Evolutionary conservation across 2,888 invertebrate species (phyloP).

Genomic region (Drosophila nr. perissopoda): DNA sequence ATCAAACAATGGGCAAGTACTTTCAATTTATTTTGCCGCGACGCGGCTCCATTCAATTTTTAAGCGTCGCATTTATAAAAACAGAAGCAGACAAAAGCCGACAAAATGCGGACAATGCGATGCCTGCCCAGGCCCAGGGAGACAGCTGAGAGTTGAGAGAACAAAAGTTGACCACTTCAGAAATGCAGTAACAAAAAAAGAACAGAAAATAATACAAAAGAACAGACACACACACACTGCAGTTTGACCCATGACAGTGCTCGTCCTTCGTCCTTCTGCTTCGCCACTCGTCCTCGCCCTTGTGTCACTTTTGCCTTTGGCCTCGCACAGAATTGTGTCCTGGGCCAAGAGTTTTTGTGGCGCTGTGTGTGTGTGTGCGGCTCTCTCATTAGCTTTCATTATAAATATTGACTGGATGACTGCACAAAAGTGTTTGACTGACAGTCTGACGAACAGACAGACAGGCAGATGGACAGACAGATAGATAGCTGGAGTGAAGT

Average conservation of each 20-base stretch:
- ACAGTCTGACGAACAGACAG: constrained; percentile 32
- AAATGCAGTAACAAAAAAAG: constrained; percentile 24
- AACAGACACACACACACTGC: constrained; percentile 12
- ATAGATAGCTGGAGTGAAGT: background rate
- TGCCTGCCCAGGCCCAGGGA: background rate
- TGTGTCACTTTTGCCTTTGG: constrained; percentile 2
- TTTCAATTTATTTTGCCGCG: constrained; percentile 76
- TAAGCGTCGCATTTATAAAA: constrained; percentile 58
- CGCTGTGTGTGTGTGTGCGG: constrained; percentile 22
- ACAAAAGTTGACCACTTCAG: constrained; percentile 54
- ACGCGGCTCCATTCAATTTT: constrained; percentile 58
- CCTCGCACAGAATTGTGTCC: constrained; percentile 12
- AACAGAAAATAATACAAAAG: constrained; percentile 9
- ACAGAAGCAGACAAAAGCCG: constrained; percentile 59
- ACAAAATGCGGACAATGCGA: constrained; percentile 55
- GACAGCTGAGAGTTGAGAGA: background rate
- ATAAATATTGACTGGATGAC: constrained; percentile 77
- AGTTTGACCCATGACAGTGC: constrained; percentile 28
- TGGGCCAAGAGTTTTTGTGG: constrained; percentile 20
- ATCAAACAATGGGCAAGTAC: constrained; percentile 79
- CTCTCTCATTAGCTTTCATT: constrained; percentile 77
- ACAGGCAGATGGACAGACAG: constrained; percentile 24
- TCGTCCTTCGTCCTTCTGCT: constrained; percentile 2
- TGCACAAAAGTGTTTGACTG: constrained; percentile 64
- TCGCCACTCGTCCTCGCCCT: constrained; percentile 7